phyloP scores from a whole-genome alignment of 2,888 invertebrate genomes.

The Eupithecia inturbata region DNA sequence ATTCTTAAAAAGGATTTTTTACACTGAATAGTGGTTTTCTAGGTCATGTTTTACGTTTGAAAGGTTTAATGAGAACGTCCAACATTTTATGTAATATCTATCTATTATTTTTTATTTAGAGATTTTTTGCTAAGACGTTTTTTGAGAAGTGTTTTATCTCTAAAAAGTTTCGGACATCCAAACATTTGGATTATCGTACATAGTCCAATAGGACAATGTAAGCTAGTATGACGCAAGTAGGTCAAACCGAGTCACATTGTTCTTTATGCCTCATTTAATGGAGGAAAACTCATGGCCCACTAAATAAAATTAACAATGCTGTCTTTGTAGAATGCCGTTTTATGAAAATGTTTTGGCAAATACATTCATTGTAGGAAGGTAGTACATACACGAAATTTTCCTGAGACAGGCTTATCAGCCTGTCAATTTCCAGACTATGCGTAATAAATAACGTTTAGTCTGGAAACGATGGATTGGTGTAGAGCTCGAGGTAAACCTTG shows the following conservation, averaged over 20 bases:
- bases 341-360: background rate
- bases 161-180: background rate
- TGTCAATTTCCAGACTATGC: too few relatives aligned
- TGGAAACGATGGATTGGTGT: background rate
- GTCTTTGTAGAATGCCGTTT: background rate
- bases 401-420: too few relatives aligned
- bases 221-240: conserved; percentile 2
- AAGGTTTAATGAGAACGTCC: background rate
- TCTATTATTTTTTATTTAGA: background rate
- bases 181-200: background rate
- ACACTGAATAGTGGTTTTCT: background rate
- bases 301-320: conserved; percentile 14
- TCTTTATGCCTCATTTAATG: background rate
- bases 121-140: background rate
- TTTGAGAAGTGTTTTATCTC: background rate
- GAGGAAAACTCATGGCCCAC: conserved; percentile 7
- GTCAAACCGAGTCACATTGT: conserved; percentile 4
- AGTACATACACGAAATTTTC: too few relatives aligned
- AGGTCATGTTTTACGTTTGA: background rate
- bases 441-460: too few relatives aligned
- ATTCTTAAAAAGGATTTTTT: background rate
- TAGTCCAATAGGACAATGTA: too few relatives aligned
- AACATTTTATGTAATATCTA: background rate
- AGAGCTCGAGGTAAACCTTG: too few relatives aligned
- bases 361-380: background rate